These are phyloP conservation scores for Bujurquina vittata DNA, from an alignment of 2,113 vertebrate species.

Conservation along the genomic window DNA sequence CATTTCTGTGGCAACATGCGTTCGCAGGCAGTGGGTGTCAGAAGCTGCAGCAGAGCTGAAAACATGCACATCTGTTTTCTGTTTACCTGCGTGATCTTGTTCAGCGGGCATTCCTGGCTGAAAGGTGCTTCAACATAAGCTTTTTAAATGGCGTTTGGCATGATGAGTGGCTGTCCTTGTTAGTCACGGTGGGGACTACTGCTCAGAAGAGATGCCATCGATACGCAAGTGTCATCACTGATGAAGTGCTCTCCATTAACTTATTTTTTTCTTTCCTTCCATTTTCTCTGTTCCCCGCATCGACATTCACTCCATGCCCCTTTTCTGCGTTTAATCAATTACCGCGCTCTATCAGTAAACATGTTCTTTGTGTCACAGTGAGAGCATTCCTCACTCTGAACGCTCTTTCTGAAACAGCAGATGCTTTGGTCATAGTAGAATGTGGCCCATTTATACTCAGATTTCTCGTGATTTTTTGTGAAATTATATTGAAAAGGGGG, in stretches of 20 bases:
- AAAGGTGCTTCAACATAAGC: constrained; percentile 53
- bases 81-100: constrained; percentile 60
- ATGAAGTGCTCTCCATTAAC: constrained; percentile 56
- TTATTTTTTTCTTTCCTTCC: constrained; percentile 21
- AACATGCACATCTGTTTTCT: constrained; percentile 69
- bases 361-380: constrained; percentile 69
- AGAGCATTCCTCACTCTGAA: constrained; percentile 62
- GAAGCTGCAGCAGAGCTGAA: constrained; percentile 28
- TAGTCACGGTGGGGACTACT: constrained; percentile 62
- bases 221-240: constrained; percentile 55
- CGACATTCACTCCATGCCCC: constrained; percentile 42
- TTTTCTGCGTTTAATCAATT: constrained; percentile 75
- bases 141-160: constrained; percentile 54
- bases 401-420: constrained; percentile 64
- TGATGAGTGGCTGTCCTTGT: constrained; percentile 66
- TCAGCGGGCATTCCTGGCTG: constrained; percentile 59
- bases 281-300: constrained; percentile 11
- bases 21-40: constrained; percentile 36
- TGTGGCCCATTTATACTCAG: constrained; percentile 11
- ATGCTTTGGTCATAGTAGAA: constrained; percentile 19
- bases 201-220: constrained; percentile 50
- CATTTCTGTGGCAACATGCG: background rate
- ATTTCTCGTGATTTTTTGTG: constrained; percentile 9
- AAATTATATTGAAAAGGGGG: background rate
- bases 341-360: constrained; percentile 74